Evolutionary conservation across 2,113 vertebrate species (phyloP).

Genomic region (Dryoscopus gambensis): DNA sequence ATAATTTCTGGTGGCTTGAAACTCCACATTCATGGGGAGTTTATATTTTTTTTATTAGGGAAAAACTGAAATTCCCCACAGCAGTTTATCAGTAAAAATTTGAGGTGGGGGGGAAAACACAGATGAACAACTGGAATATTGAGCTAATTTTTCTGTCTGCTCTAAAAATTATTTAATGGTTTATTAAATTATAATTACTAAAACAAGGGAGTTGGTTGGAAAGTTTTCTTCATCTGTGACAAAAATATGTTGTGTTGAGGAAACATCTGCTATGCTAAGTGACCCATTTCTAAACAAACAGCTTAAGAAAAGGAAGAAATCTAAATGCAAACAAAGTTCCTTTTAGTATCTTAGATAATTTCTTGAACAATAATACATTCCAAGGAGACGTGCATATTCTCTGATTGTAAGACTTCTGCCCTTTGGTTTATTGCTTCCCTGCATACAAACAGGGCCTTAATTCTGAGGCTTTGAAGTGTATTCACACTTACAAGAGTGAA

Average conservation of each 20-base stretch:
- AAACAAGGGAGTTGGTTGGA: not conserved
- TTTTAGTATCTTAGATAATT: not conserved
- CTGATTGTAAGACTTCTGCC: not conserved
- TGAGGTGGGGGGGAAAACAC: not conserved
- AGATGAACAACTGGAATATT: not conserved
- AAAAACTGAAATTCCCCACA: not conserved
- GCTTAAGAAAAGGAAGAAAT: not conserved
- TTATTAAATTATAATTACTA: not conserved
- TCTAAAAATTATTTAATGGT: not conserved
- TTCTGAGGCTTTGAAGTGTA: not conserved
- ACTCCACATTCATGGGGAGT: not conserved
- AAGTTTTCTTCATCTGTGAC: not conserved
- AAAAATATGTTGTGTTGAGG: not conserved
- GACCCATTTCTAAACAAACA: constrained; percentile 11
- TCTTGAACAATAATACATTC: not conserved
- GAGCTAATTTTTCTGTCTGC: not conserved
- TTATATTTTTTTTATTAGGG: not conserved
- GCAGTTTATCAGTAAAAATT: not conserved
- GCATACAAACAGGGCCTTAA: not conserved
- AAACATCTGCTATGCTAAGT: constrained; percentile 8
- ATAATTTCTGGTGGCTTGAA: constrained; percentile 34
- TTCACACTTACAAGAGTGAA: not conserved
- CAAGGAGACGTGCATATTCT: not conserved
- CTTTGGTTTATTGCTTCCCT: not conserved
- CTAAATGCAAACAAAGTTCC: not conserved